Conservation (phyloP, 1,140 invertebrate species). For the Aphis gossypii region DNA sequence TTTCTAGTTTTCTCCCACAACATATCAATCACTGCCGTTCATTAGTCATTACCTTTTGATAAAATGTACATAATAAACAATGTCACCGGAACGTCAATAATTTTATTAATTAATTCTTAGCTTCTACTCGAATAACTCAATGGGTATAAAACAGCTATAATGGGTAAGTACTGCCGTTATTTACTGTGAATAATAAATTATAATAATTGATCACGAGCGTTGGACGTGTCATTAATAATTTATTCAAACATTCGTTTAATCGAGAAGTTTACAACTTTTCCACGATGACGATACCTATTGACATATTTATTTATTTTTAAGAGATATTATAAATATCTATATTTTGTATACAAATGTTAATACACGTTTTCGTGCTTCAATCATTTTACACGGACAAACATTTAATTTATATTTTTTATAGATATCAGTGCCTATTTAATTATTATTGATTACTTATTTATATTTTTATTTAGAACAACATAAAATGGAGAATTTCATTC, state of each 20-base stretch:
- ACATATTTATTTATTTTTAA: not conserved
- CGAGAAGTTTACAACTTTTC: not conserved
- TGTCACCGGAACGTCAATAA: conserved; percentile 2
- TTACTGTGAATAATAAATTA: conserved; percentile 15
- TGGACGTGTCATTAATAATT: not conserved
- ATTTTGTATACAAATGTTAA: not conserved
- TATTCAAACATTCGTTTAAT: conserved; percentile 18
- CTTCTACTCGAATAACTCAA: conserved; percentile 4
- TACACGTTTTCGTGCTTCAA: not conserved
- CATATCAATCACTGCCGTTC: not conserved
- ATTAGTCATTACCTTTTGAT: not conserved
- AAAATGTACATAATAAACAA: conserved; percentile 10
- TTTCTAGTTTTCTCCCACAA: not conserved
- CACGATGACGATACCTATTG: not conserved
- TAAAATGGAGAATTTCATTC: not conserved
- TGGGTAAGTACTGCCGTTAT: not conserved
- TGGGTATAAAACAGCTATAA: not conserved
- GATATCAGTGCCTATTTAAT: not conserved
- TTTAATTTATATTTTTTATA: not conserved
- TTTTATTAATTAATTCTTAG: conserved; percentile 9
- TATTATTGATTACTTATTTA: no score
- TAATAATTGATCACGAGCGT: not conserved
- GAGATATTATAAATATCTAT: not conserved
- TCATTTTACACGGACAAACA: not conserved
- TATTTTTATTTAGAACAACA: not conserved